Evolutionary conservation across 2,113 vertebrate genomes (phyloP).

Genomic region (Petrocephalus microphthalmus): DNA sequence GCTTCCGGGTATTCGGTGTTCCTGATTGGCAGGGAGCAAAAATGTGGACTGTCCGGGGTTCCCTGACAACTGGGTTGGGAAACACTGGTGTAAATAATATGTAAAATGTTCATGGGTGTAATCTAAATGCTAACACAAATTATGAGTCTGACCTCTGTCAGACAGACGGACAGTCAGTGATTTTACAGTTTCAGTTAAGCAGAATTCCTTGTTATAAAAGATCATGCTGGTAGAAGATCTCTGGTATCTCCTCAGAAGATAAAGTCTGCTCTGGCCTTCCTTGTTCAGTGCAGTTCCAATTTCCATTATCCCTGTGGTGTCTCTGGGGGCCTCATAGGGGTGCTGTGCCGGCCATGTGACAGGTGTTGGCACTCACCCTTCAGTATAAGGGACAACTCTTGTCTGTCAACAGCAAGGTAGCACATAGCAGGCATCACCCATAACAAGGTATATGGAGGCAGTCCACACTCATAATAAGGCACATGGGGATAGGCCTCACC

Average conservation of each 20-base stretch:
- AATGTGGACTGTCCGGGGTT: too few species aligned
- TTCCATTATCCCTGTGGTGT: not conserved
- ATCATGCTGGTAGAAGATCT: not conserved
- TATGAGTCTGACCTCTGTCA: not conserved
- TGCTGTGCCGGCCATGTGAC: not conserved
- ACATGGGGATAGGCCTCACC: too few species aligned
- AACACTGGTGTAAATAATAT: not conserved
- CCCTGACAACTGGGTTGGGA: too few species aligned
- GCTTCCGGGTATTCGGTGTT: too few species aligned
- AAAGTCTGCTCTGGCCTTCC: not conserved
- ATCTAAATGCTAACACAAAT: not conserved
- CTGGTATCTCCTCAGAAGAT: not conserved
- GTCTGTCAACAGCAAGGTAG: not conserved
- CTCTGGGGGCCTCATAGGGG: not conserved
- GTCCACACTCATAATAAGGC: too few species aligned
- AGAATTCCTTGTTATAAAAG: not conserved
- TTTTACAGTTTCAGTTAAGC: not conserved
- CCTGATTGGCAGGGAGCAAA: too few species aligned
- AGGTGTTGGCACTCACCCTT: not conserved
- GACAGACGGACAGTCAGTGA: not conserved
- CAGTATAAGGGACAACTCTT: not conserved
- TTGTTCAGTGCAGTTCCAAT: not conserved
- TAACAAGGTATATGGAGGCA: too few species aligned
- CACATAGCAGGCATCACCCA: too few species aligned
- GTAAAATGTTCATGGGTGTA: not conserved